Evolutionary conservation across 1,140 invertebrate species (phyloP).

Genomic region (Ostrea denselamellosa): DNA sequence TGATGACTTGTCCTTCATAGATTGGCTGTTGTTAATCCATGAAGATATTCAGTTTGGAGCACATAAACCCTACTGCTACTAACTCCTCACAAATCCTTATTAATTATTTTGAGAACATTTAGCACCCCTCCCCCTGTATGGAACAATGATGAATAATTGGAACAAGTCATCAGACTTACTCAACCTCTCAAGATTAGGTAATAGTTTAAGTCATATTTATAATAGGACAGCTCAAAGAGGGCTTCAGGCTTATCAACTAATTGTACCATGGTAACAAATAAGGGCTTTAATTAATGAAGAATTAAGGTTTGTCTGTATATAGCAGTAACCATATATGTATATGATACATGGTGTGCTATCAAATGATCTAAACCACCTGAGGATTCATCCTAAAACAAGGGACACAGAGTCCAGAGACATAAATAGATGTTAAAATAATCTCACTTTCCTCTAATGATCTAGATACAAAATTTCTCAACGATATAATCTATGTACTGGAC

Average conservation of each 20-base stretch:
- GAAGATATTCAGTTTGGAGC: neutral
- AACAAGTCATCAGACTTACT: constrained; percentile 8
- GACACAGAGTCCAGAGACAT: constrained; percentile 11
- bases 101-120: constrained; percentile 33
- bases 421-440: neutral
- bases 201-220: neutral
- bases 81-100: neutral
- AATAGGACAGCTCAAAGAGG: neutral
- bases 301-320: constrained; percentile 28
- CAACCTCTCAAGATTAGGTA: constrained; percentile 30
- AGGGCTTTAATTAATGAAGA: constrained; percentile 21
- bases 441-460: constrained; percentile 16
- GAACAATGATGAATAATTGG: constrained; percentile 15
- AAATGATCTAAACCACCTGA: constrained; percentile 17
- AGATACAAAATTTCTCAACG: neutral
- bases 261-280: constrained; percentile 32
- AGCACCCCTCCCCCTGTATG: neutral
- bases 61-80: neutral
- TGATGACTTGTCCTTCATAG: neutral
- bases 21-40: neutral
- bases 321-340: neutral
- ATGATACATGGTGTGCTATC: neutral
- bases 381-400: constrained; percentile 5
- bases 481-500: neutral
- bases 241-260: constrained; percentile 39